A percentile compares a stretch with the other conserved stretches of the same genome.
Evolutionary conservation across 1,140 invertebrate genomes (phyloP).

Genomic region (Drosophila pruinosa): DNA sequence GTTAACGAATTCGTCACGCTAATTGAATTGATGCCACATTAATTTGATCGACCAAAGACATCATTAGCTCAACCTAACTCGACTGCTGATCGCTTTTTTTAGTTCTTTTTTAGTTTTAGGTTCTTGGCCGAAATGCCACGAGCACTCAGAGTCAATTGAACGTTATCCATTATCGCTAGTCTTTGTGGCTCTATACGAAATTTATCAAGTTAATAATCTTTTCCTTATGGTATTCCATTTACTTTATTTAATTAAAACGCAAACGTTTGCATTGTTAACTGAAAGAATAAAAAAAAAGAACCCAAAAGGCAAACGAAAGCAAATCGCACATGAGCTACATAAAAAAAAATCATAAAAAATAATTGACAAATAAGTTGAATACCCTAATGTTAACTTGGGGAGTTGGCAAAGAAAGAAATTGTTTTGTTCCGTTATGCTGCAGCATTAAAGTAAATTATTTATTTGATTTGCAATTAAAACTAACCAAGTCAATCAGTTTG

Average conservation of each 20-base stretch:
- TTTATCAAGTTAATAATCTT: constrained; percentile 38
- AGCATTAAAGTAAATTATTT: no score
- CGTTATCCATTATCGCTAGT: constrained; percentile 29
- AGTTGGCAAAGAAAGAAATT: not conserved
- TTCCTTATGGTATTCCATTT: not conserved
- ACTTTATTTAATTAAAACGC: constrained; percentile 50
- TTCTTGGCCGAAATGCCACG: not conserved
- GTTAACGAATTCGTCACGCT: not conserved
- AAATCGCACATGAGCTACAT: not conserved
- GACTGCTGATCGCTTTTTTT: not conserved
- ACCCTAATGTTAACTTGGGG: not conserved
- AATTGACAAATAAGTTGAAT: not conserved
- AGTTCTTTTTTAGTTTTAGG: constrained; percentile 2
- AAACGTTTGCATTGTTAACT: constrained; percentile 56
- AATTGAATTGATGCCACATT: constrained; percentile 8
- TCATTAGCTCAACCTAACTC: not conserved
- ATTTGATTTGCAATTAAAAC: no score
- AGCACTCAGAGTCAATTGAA: constrained; percentile 22
- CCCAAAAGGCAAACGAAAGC: constrained; percentile 19
- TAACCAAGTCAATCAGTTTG: no score
- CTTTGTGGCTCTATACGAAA: constrained; percentile 9
- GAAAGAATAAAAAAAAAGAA: constrained; percentile 23
- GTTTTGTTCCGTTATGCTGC: no score
- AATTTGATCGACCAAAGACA: not conserved
- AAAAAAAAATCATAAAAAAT: not conserved